A percentile compares a stretch with the other conserved stretches of the same genome.
Evolutionary conservation across 2,113 vertebrate species (phyloP).

Genomic region (Crotophaga sulcirostris): DNA sequence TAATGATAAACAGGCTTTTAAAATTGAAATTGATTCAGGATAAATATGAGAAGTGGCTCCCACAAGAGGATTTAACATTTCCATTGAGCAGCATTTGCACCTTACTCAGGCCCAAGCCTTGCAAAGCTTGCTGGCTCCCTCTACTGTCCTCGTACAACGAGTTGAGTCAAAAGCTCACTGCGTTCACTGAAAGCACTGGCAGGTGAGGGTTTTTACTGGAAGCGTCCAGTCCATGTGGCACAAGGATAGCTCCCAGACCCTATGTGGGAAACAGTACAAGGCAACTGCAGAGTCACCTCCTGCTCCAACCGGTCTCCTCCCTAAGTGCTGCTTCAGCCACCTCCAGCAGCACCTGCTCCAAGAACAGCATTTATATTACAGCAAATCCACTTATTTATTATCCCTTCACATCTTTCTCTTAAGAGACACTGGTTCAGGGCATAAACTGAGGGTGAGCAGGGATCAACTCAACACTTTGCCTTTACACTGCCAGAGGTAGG

Average conservation of each 20-base stretch:
- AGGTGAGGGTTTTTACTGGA: not conserved
- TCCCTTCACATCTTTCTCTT: not conserved
- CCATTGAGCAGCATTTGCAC: not conserved
- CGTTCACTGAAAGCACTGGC: fast-evolving
- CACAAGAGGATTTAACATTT: fast-evolving
- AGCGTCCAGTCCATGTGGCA: fast-evolving
- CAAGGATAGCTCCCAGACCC: not conserved
- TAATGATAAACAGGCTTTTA: not conserved
- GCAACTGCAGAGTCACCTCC: fast-evolving
- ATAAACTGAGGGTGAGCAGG: fast-evolving
- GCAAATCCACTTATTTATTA: not conserved
- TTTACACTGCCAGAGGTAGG: not conserved
- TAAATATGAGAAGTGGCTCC: not conserved
- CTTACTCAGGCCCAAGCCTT: not conserved
- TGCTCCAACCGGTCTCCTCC: not conserved
- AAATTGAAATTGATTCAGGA: fast-evolving
- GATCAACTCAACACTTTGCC: fast-evolving
- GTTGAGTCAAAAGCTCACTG: fast-evolving
- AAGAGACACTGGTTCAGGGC: fast-evolving
- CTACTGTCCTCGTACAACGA: not conserved
- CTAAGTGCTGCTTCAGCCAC: fast-evolving
- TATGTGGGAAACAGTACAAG: not conserved
- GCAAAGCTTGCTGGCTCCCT: conserved; percentile 35
- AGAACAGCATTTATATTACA: fast-evolving
- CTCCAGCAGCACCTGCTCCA: not conserved